Base-by-base conservation (phyloP, 2,113 vertebrate species). In the Melanotaenia duboulayi region DNA sequence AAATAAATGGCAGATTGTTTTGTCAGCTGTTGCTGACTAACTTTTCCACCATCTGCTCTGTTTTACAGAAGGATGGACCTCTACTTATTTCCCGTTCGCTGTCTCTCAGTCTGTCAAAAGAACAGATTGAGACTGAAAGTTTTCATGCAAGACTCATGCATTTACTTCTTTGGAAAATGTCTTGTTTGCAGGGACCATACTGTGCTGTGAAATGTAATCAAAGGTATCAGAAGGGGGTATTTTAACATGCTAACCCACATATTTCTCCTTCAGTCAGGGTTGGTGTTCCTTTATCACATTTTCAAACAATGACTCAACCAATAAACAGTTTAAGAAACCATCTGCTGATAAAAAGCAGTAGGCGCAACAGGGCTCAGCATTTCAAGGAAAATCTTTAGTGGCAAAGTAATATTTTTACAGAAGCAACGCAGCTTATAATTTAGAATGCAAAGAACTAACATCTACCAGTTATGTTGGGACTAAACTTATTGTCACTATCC, bases 1-100 rank as follows among this genome's bases (percentile, higher is more conserved):
- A 84, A 87, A 86, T 89, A 70, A 84, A 87, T 74, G 66, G 70
- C 62, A 83, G 80, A 74, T 80, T 88, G 76, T 85, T 87, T 81
- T 82, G 81, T 84, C 77, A 81, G 65, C 71, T 83, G 65, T 71
- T 87, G 87, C 60, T 81, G 74, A 76, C 72, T 39, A 66, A 78
- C 80, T 73, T 66, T 52, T 7, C 24, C 59, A 73, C 85, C 87
- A 90, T 91, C 88, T 92, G 89, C 62, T 85, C 76, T 83, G 67
- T 84, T 86, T 80, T 76, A 63, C 58, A 62, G 37, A 78, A 76
- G 67, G 58, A 59, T 51, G 63, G 68, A 58, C 55, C 65, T 71
- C 54, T 58, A 19, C 74, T 74, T 59, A 37, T 65, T 59, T 75
- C 13, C 56, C 23, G 69, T 16, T 14, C 61, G 44, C 60, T 65